phyloP scores from a whole-genome alignment of 1,140 invertebrate genomes.

The Wasmannia auropunctata region DNA sequence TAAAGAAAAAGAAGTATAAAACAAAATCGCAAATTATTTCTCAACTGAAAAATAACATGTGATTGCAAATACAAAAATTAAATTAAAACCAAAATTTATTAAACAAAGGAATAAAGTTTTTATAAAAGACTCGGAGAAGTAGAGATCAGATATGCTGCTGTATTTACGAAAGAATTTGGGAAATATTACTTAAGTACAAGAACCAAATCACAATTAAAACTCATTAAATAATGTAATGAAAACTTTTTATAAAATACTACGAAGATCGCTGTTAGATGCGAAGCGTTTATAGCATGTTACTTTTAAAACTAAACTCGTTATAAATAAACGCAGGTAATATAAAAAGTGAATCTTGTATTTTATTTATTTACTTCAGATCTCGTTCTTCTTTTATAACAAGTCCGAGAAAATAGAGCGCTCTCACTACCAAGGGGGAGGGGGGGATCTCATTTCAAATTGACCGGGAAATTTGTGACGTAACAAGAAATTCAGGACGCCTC shows the following conservation, averaged over 20 bases:
- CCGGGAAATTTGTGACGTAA: neutral
- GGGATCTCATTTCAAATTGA: neutral
- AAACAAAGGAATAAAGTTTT: neutral
- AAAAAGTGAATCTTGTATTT: neutral
- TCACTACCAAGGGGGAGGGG: no score
- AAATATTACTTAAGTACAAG: neutral
- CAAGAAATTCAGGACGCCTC: neutral
- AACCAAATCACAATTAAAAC: neutral
- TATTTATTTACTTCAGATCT: neutral
- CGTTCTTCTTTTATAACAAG: neutral
- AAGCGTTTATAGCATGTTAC: neutral
- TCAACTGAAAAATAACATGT: neutral
- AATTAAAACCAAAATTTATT: neutral
- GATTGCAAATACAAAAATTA: neutral
- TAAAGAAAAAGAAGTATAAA: neutral
- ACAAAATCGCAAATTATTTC: neutral
- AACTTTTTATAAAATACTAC: neutral
- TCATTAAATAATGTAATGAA: neutral
- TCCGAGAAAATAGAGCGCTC: neutral
- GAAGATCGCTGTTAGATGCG: no score
- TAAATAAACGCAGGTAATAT: neutral
- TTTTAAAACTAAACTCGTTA: neutral
- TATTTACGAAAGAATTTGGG: no score
- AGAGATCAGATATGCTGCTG: no score
- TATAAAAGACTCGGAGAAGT: no score